Evolutionary conservation across 2,888 invertebrate species (phyloP).

Genomic region (Phengaris alcon): DNA sequence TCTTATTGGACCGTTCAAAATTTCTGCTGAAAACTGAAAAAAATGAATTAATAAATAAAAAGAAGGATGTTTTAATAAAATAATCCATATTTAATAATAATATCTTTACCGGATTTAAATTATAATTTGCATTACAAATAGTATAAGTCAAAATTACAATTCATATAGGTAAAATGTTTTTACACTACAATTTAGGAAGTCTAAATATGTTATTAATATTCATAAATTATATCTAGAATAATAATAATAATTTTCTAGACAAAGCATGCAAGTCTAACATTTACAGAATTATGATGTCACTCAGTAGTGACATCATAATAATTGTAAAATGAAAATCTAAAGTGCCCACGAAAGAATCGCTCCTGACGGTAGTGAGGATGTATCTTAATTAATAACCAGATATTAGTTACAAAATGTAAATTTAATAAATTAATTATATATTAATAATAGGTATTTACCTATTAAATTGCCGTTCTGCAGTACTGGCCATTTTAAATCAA

Average conservation of each 20-base stretch:
- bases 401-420: neutral
- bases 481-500: no score
- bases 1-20: slow-evolving; percentile 71
- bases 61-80: neutral
- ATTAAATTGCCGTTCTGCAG: no score
- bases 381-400: slow-evolving; percentile 26
- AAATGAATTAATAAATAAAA: slow-evolving; percentile 6
- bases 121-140: no score
- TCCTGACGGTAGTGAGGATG: slow-evolving; percentile 15
- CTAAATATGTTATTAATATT: no score
- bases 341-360: slow-evolving; percentile 20
- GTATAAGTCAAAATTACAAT: no score
- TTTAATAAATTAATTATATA: neutral
- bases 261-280: neutral
- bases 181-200: no score
- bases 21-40: slow-evolving; percentile 60
- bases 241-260: neutral
- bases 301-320: no score
- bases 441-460: no score
- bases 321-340: no score
- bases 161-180: no score
- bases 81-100: neutral
- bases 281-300: neutral
- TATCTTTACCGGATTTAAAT: neutral
- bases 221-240: neutral